These are phyloP conservation scores for Nemapogon koenigi DNA, from an alignment of 2,888 invertebrate species.

Conservation along the genomic window DNA sequence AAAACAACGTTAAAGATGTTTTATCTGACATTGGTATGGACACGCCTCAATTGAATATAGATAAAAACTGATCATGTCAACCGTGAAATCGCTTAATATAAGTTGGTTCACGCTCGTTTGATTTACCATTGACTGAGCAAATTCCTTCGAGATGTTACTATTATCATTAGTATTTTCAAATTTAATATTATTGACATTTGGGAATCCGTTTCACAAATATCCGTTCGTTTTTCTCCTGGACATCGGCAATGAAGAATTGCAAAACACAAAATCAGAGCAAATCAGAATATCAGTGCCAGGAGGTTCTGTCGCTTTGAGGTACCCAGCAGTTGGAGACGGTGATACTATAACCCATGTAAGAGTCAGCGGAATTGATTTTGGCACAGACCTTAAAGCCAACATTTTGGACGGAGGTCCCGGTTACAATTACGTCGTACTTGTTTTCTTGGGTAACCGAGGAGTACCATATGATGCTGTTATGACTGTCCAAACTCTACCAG, in stretches of 20 bases:
- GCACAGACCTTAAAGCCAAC: conserved; percentile 45
- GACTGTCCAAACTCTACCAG: conserved; percentile 37
- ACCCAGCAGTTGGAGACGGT: conserved; percentile 42
- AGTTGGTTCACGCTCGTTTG: conserved; percentile 40
- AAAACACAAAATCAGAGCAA: conserved; percentile 43
- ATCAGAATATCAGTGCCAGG: conserved; percentile 46
- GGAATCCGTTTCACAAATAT: conserved; percentile 48
- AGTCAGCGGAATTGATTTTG: conserved; percentile 52
- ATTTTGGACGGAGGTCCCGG: conserved; percentile 54
- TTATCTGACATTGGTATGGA: conserved; percentile 40
- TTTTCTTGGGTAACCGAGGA: conserved; percentile 42
- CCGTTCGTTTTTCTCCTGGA: conserved; percentile 50
- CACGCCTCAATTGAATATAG: conserved; percentile 48
- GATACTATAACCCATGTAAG: conserved; percentile 44
- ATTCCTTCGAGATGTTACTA: conserved; percentile 39
- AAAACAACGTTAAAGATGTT: too few species aligned
- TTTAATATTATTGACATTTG: conserved; percentile 19
- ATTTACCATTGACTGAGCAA: conserved; percentile 29
- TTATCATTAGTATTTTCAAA: conserved; percentile 21
- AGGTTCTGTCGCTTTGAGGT: conserved; percentile 45
- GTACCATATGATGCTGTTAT: conserved; percentile 43
- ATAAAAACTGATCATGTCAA: conserved; percentile 26
- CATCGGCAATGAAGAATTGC: conserved; percentile 53
- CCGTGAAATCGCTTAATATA: conserved; percentile 51
- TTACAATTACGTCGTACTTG: conserved; percentile 45